These are phyloP conservation scores for Heterotis niloticus DNA, from an alignment of 2,113 vertebrate genomes.

Conservation along the genomic window DNA sequence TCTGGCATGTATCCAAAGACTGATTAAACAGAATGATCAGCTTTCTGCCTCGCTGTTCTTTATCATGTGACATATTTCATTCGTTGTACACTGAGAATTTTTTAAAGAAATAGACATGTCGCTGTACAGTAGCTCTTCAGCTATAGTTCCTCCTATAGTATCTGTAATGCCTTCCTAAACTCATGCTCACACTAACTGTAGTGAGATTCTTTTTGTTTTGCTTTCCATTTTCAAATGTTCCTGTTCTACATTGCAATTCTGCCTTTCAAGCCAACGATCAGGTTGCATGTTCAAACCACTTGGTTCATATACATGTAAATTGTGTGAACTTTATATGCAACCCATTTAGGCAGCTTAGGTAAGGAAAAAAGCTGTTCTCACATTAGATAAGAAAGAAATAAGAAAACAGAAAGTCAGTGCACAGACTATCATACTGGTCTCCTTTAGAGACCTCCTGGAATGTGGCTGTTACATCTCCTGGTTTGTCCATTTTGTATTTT, in stretches of 20 bases:
- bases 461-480: constrained; percentile 53
- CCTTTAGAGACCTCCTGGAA: constrained; percentile 43
- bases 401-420: too few species aligned
- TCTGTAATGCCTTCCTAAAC: neutral
- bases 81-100: too few species aligned
- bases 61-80: neutral
- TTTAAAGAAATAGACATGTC: too few species aligned
- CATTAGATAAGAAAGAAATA: constrained; percentile 61
- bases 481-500: constrained; percentile 39
- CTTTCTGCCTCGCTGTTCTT: constrained; percentile 61
- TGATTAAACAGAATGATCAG: constrained; percentile 84
- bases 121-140: neutral
- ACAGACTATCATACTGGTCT: too few species aligned
- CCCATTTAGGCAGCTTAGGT: too few species aligned
- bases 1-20: constrained; percentile 80
- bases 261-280: too few species aligned
- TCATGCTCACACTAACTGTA: neutral
- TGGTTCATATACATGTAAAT: too few species aligned
- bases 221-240: too few species aligned
- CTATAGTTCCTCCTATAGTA: neutral
- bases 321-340: too few species aligned
- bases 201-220: too few species aligned
- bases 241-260: too few species aligned
- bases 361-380: constrained; percentile 60
- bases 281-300: too few species aligned